Evolutionary conservation across 2,888 invertebrate genomes (phyloP).

Genomic region (Agrotis puta): DNA sequence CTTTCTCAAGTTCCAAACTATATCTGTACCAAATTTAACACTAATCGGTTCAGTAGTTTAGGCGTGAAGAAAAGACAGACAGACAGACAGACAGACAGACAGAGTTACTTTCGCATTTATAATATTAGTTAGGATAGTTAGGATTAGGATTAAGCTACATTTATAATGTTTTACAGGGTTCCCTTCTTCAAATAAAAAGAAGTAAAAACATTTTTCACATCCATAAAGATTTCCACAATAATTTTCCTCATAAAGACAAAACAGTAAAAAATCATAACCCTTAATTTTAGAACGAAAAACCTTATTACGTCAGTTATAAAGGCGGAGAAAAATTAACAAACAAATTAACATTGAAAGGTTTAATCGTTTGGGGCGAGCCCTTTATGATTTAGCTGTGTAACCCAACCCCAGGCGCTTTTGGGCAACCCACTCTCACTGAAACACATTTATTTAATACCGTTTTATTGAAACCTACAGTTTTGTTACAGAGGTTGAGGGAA

Average conservation of each 20-base stretch:
- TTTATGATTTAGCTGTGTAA: constrained; percentile 86
- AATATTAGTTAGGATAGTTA: no score
- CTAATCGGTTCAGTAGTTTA: no score
- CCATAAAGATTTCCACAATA: constrained; percentile 20
- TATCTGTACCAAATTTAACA: no score
- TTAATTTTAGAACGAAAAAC: constrained; percentile 67
- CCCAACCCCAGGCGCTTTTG: constrained; percentile 74
- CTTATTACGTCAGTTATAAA: constrained; percentile 72
- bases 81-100: no score
- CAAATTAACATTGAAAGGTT: constrained; percentile 87
- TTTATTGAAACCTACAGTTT: constrained; percentile 58
- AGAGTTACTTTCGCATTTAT: no score
- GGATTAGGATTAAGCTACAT: no score
- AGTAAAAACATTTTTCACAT: not conserved
- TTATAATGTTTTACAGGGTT: no score
- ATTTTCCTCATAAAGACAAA: constrained; percentile 48
- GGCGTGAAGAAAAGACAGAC: no score
- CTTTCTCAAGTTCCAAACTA: no score
- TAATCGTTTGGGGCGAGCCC: constrained; percentile 79
- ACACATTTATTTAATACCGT: constrained; percentile 65
- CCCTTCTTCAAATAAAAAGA: not conserved
- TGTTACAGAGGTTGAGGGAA: constrained; percentile 16
- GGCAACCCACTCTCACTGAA: constrained; percentile 70
- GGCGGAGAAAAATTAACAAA: constrained; percentile 84
- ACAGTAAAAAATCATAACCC: constrained; percentile 67